Percentiles rank a stretch among this genome's conserved stretches.
phyloP scores from a whole-genome alignment of 2,113 vertebrate species.

The Eublepharis macularius region DNA sequence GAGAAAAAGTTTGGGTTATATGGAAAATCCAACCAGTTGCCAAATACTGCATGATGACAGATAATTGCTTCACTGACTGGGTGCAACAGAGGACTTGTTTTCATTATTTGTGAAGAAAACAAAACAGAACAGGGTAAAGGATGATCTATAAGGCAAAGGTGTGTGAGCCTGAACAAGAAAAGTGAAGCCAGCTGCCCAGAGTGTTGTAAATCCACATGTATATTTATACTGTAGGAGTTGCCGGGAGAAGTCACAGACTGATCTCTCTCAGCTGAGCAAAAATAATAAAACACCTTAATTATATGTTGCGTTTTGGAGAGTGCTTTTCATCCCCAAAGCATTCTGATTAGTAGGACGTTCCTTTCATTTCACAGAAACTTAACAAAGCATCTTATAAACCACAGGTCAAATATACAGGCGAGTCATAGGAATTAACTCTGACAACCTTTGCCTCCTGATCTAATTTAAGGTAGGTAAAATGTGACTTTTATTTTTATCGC shows the following conservation, averaged over 20 bases:
- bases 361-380: neutral
- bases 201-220: neutral
- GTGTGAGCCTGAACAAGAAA: neutral
- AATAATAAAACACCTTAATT: constrained; percentile 1
- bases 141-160: too few species aligned
- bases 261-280: neutral
- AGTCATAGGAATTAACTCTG: too few species aligned
- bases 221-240: neutral
- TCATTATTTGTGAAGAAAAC: neutral
- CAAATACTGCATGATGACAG: neutral
- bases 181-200: neutral
- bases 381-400: neutral
- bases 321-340: neutral
- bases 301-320: neutral
- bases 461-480: too few species aligned
- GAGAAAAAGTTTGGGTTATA: neutral
- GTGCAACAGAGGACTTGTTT: neutral
- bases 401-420: neutral
- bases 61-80: neutral
- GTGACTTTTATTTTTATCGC: too few species aligned
- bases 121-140: too few species aligned
- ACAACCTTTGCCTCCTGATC: too few species aligned
- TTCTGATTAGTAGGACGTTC: neutral
- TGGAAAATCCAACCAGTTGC: neutral
- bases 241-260: constrained; percentile 4